Conservation (phyloP, 2,888 invertebrate genomes). For the Dasysyrphus tricinctus region DNA sequence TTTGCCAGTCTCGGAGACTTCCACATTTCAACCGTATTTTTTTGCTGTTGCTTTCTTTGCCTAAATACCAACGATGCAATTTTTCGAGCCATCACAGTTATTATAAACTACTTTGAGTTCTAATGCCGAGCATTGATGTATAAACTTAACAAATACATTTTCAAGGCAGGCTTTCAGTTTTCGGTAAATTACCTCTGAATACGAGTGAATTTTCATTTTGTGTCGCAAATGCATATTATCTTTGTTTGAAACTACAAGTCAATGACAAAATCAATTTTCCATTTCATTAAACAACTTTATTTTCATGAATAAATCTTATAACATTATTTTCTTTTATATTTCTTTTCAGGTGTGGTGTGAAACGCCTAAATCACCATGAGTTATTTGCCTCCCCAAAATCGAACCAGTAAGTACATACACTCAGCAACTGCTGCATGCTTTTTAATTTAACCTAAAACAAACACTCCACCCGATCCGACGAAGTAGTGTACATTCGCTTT, state of each 20-base stretch:
- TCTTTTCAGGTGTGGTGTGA: slow-evolving; percentile 87
- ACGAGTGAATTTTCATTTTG: background rate
- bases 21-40: too few species aligned
- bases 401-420: slow-evolving; percentile 89
- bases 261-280: slow-evolving; percentile 13
- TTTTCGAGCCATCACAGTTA: too few species aligned
- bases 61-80: too few species aligned
- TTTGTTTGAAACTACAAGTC: background rate
- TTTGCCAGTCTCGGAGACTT: too few species aligned
- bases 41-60: too few species aligned
- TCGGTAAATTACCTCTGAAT: background rate
- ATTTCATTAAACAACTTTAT: slow-evolving; percentile 27
- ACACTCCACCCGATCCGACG: slow-evolving; percentile 49
- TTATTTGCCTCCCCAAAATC: slow-evolving; percentile 92
- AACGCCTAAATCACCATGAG: slow-evolving; percentile 91
- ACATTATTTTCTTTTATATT: slow-evolving; percentile 78
- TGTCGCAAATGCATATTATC: background rate
- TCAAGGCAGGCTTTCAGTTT: background rate
- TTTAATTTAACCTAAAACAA: slow-evolving; percentile 63
- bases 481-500: slow-evolving; percentile 53
- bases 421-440: slow-evolving; percentile 23
- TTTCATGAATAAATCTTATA: background rate
- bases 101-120: too few species aligned
- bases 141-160: background rate
- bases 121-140: background rate